These are phyloP conservation scores for Drusus annulatus DNA, from an alignment of 1,140 invertebrate genomes.

Conservation along the genomic window DNA sequence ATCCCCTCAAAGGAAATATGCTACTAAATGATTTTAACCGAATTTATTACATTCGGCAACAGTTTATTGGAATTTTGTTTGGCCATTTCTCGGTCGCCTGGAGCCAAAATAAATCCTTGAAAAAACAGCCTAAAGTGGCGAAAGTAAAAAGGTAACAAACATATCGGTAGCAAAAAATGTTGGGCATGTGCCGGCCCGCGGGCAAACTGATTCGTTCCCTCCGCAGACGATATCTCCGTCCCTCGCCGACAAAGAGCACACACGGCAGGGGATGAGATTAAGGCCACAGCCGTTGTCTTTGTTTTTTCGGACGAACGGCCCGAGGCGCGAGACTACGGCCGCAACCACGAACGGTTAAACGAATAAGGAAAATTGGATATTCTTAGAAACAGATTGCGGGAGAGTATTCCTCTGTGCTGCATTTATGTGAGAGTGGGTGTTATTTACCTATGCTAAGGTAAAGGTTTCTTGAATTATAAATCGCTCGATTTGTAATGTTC, in stretches of 20 bases:
- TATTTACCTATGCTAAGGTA: too few species aligned
- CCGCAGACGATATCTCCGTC: too few species aligned
- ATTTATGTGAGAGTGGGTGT: not conserved
- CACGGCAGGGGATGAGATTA: not conserved
- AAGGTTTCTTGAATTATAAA: too few species aligned
- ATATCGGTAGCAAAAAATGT: constrained; percentile 13
- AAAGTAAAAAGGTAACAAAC: constrained; percentile 30
- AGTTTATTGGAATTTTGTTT: constrained; percentile 4
- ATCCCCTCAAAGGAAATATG: too few species aligned
- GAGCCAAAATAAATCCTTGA: not conserved
- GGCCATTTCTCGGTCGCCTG: not conserved
- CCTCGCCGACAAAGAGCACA: too few species aligned
- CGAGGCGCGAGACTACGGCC: constrained; percentile 33
- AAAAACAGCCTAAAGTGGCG: not conserved
- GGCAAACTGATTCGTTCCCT: constrained; percentile 8
- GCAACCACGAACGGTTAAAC: constrained; percentile 10
- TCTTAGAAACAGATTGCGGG: constrained; percentile 41
- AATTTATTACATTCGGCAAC: not conserved
- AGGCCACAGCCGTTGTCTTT: not conserved
- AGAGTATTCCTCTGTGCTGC: not conserved
- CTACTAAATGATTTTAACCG: too few species aligned
- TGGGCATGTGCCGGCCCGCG: not conserved
- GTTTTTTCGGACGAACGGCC: not conserved
- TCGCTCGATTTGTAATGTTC: too few species aligned
- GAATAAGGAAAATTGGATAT: constrained; percentile 48